Evolutionary conservation across 2,888 invertebrate species (phyloP), one percentile per base, ranked within the genome.

Genomic region (Apeira syringaria): DNA sequence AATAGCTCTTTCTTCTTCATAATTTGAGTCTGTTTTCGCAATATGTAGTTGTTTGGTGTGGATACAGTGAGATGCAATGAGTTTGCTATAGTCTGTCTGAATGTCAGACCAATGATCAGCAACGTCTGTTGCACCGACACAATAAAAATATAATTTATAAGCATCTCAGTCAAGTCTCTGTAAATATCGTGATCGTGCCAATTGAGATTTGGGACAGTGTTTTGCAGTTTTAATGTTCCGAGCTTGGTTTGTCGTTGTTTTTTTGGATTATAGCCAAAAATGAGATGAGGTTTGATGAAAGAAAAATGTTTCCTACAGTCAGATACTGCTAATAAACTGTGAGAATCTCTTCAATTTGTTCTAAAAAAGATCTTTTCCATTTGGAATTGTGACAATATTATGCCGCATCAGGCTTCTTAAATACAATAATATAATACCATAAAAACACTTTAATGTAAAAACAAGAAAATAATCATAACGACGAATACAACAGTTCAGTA

Each of bases 71-170:
- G 59, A 58, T 87, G 87, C 87, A 87, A 82, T 80, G 80, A 81
- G 44, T 81, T 76, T 75, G 85, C 80, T 85, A 85, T 86, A n/a
- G n/a, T 78, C 79, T 66, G 81, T 85, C 83, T 89, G 88, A 89
- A 89, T 85, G 89, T 89, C 89, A 89, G 88, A 89, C 84, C 83
- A 89, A 89, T 89, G 83, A 87, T 85, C 83, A 78, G 74, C 74
- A 73, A 61, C 63, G 80, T 74, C 80, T 76, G 79, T 72, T 77
- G 77, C 80, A 75, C 41, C 48, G 34, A 46, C 72, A 80, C 81
- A 85, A 87, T 89, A 87, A 88, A 88, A 84, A 82, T 79, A 86
- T 85, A 82, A 86, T 86, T 82, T 83, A 86, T 87, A 80, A 79
- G 75, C 68, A 76, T 85, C 81, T 69, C 80, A 62, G 81, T 83